Evolutionary conservation across 2,113 vertebrate species (phyloP), one percentile per base, ranked within the genome.

Genomic region (Apaloderma vittatum): DNA sequence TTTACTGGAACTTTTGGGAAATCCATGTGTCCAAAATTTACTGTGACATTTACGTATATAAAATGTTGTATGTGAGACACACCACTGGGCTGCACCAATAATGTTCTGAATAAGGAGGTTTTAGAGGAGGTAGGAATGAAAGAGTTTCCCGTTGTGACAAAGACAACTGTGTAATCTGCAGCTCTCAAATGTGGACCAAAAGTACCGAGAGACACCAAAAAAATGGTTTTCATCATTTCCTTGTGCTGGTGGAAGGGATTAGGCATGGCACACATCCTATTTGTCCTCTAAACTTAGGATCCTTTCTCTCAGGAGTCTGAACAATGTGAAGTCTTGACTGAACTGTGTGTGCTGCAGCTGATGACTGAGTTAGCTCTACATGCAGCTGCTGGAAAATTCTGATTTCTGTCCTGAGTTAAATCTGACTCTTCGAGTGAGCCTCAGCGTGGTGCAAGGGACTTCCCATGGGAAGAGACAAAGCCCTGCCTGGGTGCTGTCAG

Each of bases 231-330:
- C 26, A 45, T 68, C 36, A 68, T 13, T 83, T 22, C 8, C 8
- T 77, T 2, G 1, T 63, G 13, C 48, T 78, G 54, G 14, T 82
- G 51, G 57, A 76, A 72, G 11, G 18, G 16, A 63, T 4, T 32
- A 49, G 21, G 8, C 5, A 0, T 36, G 17, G 8, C 21, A 52
- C 0, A 3, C 2, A 3, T 37, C 11, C 17, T 36, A 27, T 65
- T 20, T 2, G 4, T 70, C n/a, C 37, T 65, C 34, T 68, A 23
- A 68, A 82, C 51, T 13, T 1, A 1, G 27, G 12, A 63, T 63
- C 22, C 37, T 72, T 86, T 29, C 16, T 75, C 23, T 71, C 78
- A 5, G 37, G 48, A 43, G 18, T 26, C 8, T 58, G 55, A 77
- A 62, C 29, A 66, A 46, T 0, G 2, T 2, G 7, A 72, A 21